Evolutionary conservation across 2,888 invertebrate species (phyloP).

Genomic region (Volucella zonaria): DNA sequence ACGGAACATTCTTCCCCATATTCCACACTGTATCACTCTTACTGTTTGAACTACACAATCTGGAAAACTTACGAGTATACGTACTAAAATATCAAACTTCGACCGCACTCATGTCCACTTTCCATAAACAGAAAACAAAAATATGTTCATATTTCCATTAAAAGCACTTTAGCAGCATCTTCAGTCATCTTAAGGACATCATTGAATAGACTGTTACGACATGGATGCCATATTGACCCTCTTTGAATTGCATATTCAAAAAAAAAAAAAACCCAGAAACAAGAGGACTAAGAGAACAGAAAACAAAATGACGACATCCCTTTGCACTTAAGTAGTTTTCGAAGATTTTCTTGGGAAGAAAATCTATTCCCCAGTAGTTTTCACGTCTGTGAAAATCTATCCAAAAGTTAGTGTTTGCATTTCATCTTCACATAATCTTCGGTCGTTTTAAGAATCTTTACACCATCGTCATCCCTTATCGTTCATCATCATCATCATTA

Average conservation of each 20-base stretch:
- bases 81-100: background rate
- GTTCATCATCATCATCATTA: too few species aligned
- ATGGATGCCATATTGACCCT: conserved; percentile 46
- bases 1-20: too few species aligned
- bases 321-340: conserved; percentile 60
- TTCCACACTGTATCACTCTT: too few species aligned
- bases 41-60: too few species aligned
- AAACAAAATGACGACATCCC: conserved; percentile 30
- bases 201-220: conserved; percentile 33
- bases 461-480: background rate
- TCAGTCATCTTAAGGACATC: conserved; percentile 31
- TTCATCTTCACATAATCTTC: conserved; percentile 39
- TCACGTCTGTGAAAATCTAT: conserved; percentile 26
- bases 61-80: too few species aligned
- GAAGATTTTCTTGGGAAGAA: conserved; percentile 51
- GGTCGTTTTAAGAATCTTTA: conserved; percentile 15
- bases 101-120: background rate
- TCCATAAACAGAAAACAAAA: conserved; percentile 14
- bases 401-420: conserved; percentile 57
- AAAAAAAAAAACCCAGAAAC: too few species aligned
- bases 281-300: background rate
- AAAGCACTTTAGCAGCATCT: conserved; percentile 45
- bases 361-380: conserved; percentile 28
- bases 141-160: conserved; percentile 48
- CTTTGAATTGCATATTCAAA: conserved; percentile 1